Percentiles rank a stretch among this genome's conserved stretches.
Conservation (phyloP, 2,888 invertebrate genomes). For the Tiliacea citrago region DNA sequence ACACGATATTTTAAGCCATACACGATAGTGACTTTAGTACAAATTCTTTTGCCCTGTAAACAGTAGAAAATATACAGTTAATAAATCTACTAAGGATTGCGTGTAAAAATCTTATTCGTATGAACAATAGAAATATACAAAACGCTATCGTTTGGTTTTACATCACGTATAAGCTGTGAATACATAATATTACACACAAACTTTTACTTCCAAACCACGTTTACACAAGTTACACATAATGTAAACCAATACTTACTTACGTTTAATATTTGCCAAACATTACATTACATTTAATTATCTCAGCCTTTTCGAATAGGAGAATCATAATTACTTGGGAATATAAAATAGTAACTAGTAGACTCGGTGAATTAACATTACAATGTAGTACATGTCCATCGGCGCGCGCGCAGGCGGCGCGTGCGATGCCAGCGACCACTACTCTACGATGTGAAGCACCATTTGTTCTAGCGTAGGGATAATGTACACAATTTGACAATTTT, state of each 20-base stretch:
- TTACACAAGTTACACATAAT: conserved; percentile 72
- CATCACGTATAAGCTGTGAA: conserved; percentile 79
- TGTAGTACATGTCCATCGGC: conserved; percentile 68
- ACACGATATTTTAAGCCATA: conserved; percentile 47
- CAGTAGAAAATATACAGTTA: conserved; percentile 86
- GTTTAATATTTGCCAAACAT: conserved; percentile 85
- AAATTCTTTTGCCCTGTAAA: conserved; percentile 73
- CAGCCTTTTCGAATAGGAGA: conserved; percentile 91
- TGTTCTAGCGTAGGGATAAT: conserved; percentile 91
- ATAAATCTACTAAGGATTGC: conserved; percentile 83
- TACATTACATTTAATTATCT: conserved; percentile 86
- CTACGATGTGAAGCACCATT: conserved; percentile 90
- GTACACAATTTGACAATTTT: conserved; percentile 88
- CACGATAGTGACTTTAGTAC: conserved; percentile 56
- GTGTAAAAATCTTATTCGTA: conserved; percentile 85
- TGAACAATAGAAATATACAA: conserved; percentile 89
- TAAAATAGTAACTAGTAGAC: conserved; percentile 88
- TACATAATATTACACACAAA: conserved; percentile 65
- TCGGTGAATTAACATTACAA: conserved; percentile 86
- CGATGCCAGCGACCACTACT: conserved; percentile 76
- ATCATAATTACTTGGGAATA: conserved; percentile 87
- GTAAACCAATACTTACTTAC: conserved; percentile 78
- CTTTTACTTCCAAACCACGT: conserved; percentile 57
- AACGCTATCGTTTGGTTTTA: conserved; percentile 85
- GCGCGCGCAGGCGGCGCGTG: conserved; percentile 64